Conservation (phyloP, 2,797 vertebrate genomes). For the Periophthalmus magnuspinnatus region DNA sequence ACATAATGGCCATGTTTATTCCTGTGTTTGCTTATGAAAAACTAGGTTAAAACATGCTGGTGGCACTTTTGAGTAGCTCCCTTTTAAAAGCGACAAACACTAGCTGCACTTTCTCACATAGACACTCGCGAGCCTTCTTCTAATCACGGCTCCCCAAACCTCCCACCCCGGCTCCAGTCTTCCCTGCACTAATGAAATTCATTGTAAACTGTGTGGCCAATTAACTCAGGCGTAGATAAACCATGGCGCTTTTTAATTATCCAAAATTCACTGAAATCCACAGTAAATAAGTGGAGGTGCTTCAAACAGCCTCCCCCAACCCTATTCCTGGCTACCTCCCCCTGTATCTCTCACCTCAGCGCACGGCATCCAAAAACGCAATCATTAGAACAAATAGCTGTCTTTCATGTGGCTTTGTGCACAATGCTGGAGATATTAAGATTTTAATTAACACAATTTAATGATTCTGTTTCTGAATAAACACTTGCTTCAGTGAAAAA, state of each 20-base stretch:
- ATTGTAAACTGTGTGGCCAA: conserved; percentile 68
- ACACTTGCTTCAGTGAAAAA: conserved; percentile 45
- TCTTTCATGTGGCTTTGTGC: conserved; percentile 38
- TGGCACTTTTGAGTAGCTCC: conserved; percentile 46
- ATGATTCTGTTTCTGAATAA: conserved; percentile 45
- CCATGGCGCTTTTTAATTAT: conserved; percentile 62
- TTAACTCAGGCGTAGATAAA: conserved; percentile 69
- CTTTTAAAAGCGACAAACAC: conserved; percentile 32
- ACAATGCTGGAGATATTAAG: conserved; percentile 41
- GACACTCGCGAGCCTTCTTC: conserved; percentile 4
- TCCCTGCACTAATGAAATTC: conserved; percentile 66
- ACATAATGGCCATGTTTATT: conserved; percentile 48
- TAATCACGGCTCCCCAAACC: conserved; percentile 7
- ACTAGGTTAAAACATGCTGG: conserved; percentile 60
- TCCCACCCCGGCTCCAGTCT: conserved; percentile 26
- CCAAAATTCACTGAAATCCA: conserved; percentile 45
- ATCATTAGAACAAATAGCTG: conserved; percentile 46
- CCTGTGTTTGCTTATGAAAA: conserved; percentile 52
- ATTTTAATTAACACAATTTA: conserved; percentile 66
- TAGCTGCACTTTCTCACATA: not conserved
- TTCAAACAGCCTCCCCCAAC: conserved; percentile 24
- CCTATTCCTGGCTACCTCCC: conserved; percentile 4
- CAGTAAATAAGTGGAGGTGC: conserved; percentile 52
- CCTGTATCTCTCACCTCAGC: conserved; percentile 17
- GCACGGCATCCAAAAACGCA: conserved; percentile 30